Evolutionary conservation across 2,888 invertebrate species (phyloP), one percentile per base, ranked within the genome.

Genomic region (Scaptomyza tumidula): DNA sequence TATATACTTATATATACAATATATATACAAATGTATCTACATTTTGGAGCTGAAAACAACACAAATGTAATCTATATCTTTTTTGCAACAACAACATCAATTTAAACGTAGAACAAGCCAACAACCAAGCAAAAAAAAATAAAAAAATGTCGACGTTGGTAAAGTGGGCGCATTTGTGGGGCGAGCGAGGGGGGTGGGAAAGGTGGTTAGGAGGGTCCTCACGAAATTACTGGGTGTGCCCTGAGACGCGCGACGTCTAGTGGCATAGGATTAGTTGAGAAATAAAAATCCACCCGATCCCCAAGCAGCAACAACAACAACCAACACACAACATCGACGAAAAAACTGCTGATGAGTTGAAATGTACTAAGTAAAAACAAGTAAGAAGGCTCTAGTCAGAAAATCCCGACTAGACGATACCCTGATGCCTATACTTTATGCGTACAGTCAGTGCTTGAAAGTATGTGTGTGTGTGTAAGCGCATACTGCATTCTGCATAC

Each of bases 51-150:
- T 73, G 77, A 77, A 80, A 83, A 78, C 77, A 80, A 78, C 71
- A 80, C 72, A 78, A 77, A 72, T 83, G 87, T 83, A 83, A 83
- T 83, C 87, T 87, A 87, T 85, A 83, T 83, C 85, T 84, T 69
- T 61, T 61, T 63, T 49, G 66, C 66, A 41, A 41, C 66, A 56
- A 56, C 70, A 65, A 67, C 56, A 72, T 33, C 29, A 29, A 50
- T 71, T 71, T 55, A 71, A 71, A 71, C 57, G 64, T 58, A 58
- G 61, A 53, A 39, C 48, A 63, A 50, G 39, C n/a, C n/a, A 57
- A 53, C 43, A 64, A 16, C 29, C 35, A 53, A 14, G 14, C 35
- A 37, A 31, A 43, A 33, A 43, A 37, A 43, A 31, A 58, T 1
- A 19, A 19, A 41, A 71, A 57, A 58, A 48, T 49, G 58, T 67